phyloP scores from a whole-genome alignment of 2,888 invertebrate species.

The Cheiracanthium punctorium region DNA sequence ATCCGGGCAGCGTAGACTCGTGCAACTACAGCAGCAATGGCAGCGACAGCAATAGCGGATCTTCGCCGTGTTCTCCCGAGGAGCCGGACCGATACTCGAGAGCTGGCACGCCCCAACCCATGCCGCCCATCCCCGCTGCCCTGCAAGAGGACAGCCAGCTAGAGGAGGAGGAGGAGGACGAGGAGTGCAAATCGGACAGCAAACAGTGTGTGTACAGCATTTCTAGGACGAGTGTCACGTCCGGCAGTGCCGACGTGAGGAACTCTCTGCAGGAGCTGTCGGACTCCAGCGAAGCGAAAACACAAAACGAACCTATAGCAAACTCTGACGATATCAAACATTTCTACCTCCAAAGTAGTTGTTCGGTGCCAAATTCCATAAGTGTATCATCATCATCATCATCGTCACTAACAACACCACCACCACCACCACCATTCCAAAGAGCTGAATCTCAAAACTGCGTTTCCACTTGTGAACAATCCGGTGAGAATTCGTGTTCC shows the following conservation, averaged over 20 bases:
- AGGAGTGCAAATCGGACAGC: too few relatives aligned
- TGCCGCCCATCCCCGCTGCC: slow-evolving; percentile 66
- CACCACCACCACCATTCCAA: slow-evolving; percentile 56
- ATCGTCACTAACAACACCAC: too few relatives aligned
- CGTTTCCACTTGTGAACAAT: slow-evolving; percentile 19
- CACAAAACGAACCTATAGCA: background rate
- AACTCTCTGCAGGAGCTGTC: slow-evolving; percentile 8
- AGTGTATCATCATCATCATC: slow-evolving; percentile 42
- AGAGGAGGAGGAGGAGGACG: slow-evolving; percentile 6
- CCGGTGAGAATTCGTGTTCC: slow-evolving; percentile 2
- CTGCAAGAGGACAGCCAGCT: slow-evolving; percentile 29
- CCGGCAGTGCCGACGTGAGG: background rate
- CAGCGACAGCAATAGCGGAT: slow-evolving; percentile 68
- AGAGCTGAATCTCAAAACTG: slow-evolving; percentile 24
- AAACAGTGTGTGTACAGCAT: background rate
- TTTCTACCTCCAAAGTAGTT: slow-evolving; percentile 61
- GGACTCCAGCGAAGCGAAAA: background rate
- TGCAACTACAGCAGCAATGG: slow-evolving; percentile 65
- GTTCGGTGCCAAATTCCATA: slow-evolving; percentile 59
- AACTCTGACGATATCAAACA: slow-evolving; percentile 33
- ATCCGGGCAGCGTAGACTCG: slow-evolving; percentile 65
- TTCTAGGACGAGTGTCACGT: slow-evolving; percentile 18
- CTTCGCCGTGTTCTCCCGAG: slow-evolving; percentile 65
- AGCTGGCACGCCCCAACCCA: slow-evolving; percentile 66
- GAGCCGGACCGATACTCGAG: slow-evolving; percentile 52